phyloP scores from a whole-genome alignment of 2,888 invertebrate species.

The Cheilosia impressa region DNA sequence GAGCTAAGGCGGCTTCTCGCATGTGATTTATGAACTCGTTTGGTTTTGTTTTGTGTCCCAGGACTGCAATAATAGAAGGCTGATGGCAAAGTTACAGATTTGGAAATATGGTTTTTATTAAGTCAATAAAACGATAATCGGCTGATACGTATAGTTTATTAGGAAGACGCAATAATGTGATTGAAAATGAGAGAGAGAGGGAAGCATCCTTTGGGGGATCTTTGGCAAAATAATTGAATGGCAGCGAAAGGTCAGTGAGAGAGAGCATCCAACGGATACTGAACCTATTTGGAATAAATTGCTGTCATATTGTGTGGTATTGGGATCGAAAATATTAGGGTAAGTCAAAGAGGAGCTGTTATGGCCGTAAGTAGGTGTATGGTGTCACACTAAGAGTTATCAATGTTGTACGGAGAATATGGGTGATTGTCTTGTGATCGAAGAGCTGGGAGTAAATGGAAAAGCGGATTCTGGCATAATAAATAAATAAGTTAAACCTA shows the following conservation, averaged over 20 bases:
- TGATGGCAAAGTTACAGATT: slow-evolving; percentile 58
- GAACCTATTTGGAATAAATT: too few species aligned
- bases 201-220: slow-evolving; percentile 18
- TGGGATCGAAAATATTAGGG: too few species aligned
- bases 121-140: slow-evolving; percentile 66
- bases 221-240: slow-evolving; percentile 48
- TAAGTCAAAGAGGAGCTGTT: too few species aligned
- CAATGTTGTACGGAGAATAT: too few species aligned
- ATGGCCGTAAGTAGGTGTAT: too few species aligned
- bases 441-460: too few species aligned
- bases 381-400: too few species aligned
- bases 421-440: too few species aligned
- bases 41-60: slow-evolving; percentile 63
- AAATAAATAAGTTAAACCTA: too few species aligned
- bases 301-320: too few species aligned
- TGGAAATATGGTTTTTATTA: slow-evolving; percentile 62
- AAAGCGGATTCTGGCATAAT: too few species aligned
- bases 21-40: slow-evolving; percentile 71
- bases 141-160: slow-evolving; percentile 50
- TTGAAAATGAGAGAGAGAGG: slow-evolving; percentile 8
- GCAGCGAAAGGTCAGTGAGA: slow-evolving; percentile 41
- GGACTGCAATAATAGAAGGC: slow-evolving; percentile 55
- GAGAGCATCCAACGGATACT: too few species aligned
- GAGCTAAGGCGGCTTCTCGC: slow-evolving; percentile 21
- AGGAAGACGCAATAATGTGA: slow-evolving; percentile 43